phyloP scores from a whole-genome alignment of 1,140 invertebrate genomes.

The Plectrocnemia conspersa region DNA sequence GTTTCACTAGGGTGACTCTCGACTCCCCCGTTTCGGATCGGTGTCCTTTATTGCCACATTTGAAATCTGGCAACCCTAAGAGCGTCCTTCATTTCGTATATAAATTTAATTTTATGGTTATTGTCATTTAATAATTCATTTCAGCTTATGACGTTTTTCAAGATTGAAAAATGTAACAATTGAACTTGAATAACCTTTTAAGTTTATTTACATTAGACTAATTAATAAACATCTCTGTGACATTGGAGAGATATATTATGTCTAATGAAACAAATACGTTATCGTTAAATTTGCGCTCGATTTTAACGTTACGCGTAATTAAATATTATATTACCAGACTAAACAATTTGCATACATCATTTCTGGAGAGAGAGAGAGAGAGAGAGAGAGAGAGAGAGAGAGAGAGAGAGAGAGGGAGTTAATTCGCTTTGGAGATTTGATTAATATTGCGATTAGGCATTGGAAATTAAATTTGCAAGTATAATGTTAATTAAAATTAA shows the following conservation, averaged over 20 bases:
- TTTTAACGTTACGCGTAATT: neutral
- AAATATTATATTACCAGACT: neutral
- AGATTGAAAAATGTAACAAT: neutral
- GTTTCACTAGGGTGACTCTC: neutral
- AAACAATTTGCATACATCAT: conserved; percentile 2
- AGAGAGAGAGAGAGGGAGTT: neutral
- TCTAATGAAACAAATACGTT: neutral
- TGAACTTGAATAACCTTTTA: neutral
- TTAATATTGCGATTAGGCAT: neutral
- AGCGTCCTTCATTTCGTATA: neutral
- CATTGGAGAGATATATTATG: neutral
- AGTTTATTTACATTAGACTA: neutral
- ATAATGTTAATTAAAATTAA: neutral
- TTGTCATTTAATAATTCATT: neutral
- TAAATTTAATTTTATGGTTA: conserved; percentile 1
- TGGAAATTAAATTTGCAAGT: neutral
- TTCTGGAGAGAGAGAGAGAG: neutral
- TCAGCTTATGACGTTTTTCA: neutral
- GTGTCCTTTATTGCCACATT: too few species aligned
- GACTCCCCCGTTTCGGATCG: neutral
- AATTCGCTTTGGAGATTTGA: neutral
- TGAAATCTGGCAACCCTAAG: too few species aligned
- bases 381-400: neutral
- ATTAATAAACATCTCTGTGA: neutral
- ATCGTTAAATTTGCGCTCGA: neutral